These are phyloP conservation scores for Cyclargus thomasi DNA, from an alignment of 1,140 invertebrate genomes.

Conservation along the genomic window DNA sequence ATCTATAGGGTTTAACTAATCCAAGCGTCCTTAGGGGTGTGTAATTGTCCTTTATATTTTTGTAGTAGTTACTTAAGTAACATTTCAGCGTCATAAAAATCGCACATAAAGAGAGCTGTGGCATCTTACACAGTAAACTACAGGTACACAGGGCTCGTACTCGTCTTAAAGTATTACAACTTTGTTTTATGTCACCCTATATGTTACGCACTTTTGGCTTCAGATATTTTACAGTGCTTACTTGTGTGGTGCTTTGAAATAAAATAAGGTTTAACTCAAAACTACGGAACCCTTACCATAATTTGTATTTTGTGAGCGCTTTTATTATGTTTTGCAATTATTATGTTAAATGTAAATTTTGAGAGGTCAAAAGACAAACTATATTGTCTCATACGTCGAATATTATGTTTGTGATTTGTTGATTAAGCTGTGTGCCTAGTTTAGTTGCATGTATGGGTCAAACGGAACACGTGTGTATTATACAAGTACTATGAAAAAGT, in stretches of 20 bases:
- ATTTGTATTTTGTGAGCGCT: conserved; percentile 33
- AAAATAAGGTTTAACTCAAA: background rate
- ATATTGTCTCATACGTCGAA: conserved; percentile 5
- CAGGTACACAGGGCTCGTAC: too few relatives aligned
- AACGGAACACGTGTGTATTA: conserved; percentile 26
- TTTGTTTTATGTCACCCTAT: too few relatives aligned
- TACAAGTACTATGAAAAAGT: background rate
- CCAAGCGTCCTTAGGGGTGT: too few relatives aligned
- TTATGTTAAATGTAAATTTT: conserved; percentile 16
- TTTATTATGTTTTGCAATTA: conserved; percentile 32
- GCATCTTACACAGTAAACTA: too few relatives aligned
- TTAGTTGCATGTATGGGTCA: conserved; percentile 61
- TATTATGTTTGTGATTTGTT: conserved; percentile 49
- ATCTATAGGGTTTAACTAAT: too few relatives aligned
- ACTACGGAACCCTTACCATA: background rate
- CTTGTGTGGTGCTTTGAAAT: background rate
- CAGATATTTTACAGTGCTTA: background rate
- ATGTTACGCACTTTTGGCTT: too few relatives aligned
- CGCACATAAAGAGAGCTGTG: too few relatives aligned
- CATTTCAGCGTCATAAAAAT: too few relatives aligned
- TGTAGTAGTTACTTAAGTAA: too few relatives aligned
- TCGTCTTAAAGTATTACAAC: too few relatives aligned
- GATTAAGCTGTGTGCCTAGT: conserved; percentile 63
- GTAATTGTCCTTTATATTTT: too few relatives aligned
- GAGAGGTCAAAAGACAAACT: conserved; percentile 7